Evolutionary conservation across 2,888 invertebrate genomes (phyloP).

Genomic region (Boloria euphrosyne): DNA sequence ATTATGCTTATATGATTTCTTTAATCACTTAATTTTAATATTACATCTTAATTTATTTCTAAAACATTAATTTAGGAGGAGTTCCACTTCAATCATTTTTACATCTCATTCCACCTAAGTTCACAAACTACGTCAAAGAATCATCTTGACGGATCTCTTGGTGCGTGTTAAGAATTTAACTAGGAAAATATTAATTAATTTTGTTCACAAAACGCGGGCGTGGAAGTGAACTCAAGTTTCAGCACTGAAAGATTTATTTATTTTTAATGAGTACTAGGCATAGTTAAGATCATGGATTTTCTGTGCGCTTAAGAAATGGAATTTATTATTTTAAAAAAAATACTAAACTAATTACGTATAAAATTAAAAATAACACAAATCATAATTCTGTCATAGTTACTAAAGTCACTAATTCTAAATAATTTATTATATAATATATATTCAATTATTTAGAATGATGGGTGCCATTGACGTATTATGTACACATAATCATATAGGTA

Average conservation of each 20-base stretch:
- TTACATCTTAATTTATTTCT: not conserved
- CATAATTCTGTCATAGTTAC: no score
- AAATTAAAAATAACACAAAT: no score
- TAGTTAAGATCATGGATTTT: not conserved
- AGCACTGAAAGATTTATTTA: constrained; percentile 19
- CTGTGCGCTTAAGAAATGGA: constrained; percentile 5
- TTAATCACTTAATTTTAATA: not conserved
- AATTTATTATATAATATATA: no score
- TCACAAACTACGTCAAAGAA: constrained; percentile 12
- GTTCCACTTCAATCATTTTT: not conserved
- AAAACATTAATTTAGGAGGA: not conserved
- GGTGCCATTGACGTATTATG: no score
- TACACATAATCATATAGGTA: no score
- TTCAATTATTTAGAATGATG: no score
- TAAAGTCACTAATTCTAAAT: no score
- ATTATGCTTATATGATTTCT: not conserved
- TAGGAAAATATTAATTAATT: constrained; percentile 20
- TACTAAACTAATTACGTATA: no score
- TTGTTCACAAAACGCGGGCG: constrained; percentile 7
- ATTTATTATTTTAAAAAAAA: no score
- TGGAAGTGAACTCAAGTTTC: constrained; percentile 3
- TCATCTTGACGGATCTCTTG: constrained; percentile 13
- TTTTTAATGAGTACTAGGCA: constrained; percentile 19
- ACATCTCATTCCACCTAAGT: constrained; percentile 12
- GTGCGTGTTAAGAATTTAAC: constrained; percentile 20